Conservation (phyloP, 1,140 invertebrate species). For the Trichonephila inaurata region DNA sequence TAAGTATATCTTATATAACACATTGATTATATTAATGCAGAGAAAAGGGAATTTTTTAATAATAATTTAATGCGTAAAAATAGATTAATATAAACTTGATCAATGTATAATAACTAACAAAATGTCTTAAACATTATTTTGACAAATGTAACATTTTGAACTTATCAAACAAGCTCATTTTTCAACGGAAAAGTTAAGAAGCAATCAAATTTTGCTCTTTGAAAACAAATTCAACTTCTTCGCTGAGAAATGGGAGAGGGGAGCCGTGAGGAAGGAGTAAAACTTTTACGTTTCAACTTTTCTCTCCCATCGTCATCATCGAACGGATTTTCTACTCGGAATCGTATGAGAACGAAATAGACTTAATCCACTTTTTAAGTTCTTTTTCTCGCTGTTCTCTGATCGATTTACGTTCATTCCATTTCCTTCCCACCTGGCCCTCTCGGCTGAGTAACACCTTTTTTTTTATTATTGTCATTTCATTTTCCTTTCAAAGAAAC, state of each 20-base stretch:
- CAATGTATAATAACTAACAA: too few species aligned
- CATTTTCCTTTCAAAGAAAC: constrained; percentile 26
- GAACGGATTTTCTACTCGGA: background rate
- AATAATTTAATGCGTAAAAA: too few species aligned
- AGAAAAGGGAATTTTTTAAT: too few species aligned
- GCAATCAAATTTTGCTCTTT: background rate
- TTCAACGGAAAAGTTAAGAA: background rate
- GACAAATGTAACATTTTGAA: too few species aligned
- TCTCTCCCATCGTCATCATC: background rate
- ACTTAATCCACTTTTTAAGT: constrained; percentile 76
- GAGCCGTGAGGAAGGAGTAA: background rate
- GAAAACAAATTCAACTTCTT: background rate
- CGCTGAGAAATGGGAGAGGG: background rate
- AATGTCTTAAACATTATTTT: too few species aligned
- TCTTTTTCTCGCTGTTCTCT: constrained; percentile 43
- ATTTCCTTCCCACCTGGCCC: constrained; percentile 49
- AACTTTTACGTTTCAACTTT: constrained; percentile 6
- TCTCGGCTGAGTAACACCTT: background rate
- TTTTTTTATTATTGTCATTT: constrained; percentile 38
- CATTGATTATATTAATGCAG: too few species aligned
- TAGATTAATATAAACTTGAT: too few species aligned
- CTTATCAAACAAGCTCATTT: background rate
- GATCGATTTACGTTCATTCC: constrained; percentile 70
- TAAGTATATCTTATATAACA: too few species aligned
- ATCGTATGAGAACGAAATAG: background rate